phyloP scores from a whole-genome alignment of 2,888 invertebrate species.

The Andrena bucephala region DNA sequence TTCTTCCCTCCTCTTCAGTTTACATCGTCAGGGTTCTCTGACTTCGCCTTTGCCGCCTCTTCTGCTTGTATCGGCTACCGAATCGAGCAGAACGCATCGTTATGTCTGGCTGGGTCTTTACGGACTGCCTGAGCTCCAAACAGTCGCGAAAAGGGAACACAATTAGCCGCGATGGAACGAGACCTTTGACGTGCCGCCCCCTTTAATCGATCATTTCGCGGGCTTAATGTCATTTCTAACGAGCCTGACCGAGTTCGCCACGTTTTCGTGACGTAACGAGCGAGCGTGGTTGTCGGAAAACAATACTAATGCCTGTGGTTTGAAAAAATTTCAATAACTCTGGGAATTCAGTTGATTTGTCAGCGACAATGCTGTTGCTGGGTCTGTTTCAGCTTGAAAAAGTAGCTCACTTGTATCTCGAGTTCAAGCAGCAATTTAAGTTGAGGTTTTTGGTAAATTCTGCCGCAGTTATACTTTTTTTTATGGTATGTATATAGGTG shows the following conservation, averaged over 20 bases:
- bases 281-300: neutral
- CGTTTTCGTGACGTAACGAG: neutral
- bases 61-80: neutral
- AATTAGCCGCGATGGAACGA: constrained; percentile 48
- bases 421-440: too few relatives aligned
- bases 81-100: constrained; percentile 22
- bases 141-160: constrained; percentile 24
- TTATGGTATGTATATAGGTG: too few relatives aligned
- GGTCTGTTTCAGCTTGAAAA: too few relatives aligned
- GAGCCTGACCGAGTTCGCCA: constrained; percentile 11
- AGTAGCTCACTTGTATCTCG: too few relatives aligned
- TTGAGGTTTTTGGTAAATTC: too few relatives aligned
- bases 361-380: too few relatives aligned
- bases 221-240: constrained; percentile 32
- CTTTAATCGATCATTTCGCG: constrained; percentile 56
- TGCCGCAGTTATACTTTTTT: too few relatives aligned
- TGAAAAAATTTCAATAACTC: neutral
- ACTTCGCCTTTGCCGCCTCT: constrained; percentile 12
- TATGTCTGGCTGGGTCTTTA: constrained; percentile 5
- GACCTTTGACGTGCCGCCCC: constrained; percentile 54
- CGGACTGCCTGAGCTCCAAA: constrained; percentile 15
- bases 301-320: neutral
- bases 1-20: neutral
- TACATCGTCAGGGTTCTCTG: neutral
- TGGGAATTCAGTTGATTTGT: too few relatives aligned